phyloP scores from a whole-genome alignment of 2,888 invertebrate species.

The Polydesmus complanatus region DNA sequence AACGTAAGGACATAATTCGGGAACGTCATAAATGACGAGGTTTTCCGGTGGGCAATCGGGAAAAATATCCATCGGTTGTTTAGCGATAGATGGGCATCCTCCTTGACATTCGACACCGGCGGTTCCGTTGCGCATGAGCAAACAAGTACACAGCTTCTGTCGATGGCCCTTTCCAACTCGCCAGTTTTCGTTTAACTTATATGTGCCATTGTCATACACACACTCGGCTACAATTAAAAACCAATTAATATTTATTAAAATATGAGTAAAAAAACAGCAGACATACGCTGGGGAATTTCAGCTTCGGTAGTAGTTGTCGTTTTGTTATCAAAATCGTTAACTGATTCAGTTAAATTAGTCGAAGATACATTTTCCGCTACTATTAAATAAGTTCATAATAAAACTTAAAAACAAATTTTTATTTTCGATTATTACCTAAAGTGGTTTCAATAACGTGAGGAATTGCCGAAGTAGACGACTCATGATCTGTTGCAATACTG shows the following conservation, averaged over 20 bases:
- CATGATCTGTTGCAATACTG: neutral
- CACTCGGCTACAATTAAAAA: slow-evolving; percentile 5
- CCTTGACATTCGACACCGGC: slow-evolving; percentile 22
- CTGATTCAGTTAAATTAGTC: neutral
- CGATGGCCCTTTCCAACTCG: slow-evolving; percentile 22
- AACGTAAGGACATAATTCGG: slow-evolving; percentile 21
- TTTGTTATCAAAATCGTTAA: neutral
- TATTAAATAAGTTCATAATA: neutral
- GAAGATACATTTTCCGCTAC: neutral
- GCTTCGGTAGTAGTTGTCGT: neutral
- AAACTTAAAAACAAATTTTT: too few species aligned
- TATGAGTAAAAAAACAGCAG: neutral
- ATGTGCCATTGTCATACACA: slow-evolving; percentile 13
- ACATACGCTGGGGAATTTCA: neutral
- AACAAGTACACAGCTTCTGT: slow-evolving; percentile 22
- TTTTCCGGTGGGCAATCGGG: slow-evolving; percentile 23
- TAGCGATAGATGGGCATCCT: slow-evolving; percentile 22
- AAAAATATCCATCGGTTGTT: slow-evolving; percentile 21
- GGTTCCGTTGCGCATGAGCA: slow-evolving; percentile 21
- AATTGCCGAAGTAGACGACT: neutral
- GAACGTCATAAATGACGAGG: slow-evolving; percentile 22
- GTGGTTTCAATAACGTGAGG: neutral
- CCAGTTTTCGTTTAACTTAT: slow-evolving; percentile 23
- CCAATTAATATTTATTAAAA: neutral
- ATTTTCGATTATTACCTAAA: too few species aligned